Conservation (phyloP, 2,888 invertebrate species). For the Hypercompe scribonia region DNA sequence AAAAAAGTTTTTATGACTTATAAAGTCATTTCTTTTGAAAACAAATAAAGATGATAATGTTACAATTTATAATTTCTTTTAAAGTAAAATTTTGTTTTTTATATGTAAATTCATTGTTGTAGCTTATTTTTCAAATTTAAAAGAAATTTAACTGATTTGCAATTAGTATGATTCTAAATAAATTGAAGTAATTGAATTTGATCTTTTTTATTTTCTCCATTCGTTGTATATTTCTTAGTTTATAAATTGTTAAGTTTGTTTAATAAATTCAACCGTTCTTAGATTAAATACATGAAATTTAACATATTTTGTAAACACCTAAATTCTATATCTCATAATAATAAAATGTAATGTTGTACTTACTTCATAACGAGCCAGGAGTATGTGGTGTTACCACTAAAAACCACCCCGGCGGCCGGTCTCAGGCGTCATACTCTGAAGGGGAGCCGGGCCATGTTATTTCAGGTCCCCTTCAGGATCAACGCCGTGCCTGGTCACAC, state of each 20-base stretch:
- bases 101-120: background rate
- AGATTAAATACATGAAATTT: background rate
- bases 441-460: too few species aligned
- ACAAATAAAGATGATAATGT: background rate
- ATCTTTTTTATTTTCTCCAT: background rate
- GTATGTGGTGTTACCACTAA: too few species aligned
- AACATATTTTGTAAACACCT: background rate
- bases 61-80: background rate
- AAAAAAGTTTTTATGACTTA: background rate
- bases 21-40: background rate
- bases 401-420: too few species aligned
- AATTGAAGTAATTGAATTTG: slow-evolving; percentile 3
- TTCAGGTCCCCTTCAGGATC: too few species aligned
- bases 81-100: background rate
- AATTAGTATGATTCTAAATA: background rate
- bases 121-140: background rate
- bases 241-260: background rate
- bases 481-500: too few species aligned
- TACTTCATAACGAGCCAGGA: too few species aligned
- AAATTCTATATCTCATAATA: background rate
- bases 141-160: background rate
- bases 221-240: background rate
- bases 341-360: background rate
- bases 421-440: too few species aligned
- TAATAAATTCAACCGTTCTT: background rate